Conservation (phyloP, 2,797 vertebrate genomes). For the Urosaurus nigricauda region DNA sequence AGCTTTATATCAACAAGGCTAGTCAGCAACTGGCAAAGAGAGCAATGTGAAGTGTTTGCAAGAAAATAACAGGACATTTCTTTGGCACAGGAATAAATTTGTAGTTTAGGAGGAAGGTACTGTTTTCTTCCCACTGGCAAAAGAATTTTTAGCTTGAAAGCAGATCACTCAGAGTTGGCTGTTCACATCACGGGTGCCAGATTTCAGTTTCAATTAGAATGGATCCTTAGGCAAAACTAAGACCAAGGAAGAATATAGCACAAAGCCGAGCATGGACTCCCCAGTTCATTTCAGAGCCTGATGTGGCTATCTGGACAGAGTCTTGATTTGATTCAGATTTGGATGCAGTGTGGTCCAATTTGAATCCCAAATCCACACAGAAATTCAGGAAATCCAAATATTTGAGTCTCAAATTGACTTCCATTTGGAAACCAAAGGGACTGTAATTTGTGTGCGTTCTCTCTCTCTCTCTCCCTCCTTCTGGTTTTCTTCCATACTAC, state of each 20-base stretch:
- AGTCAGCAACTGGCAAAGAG: conserved; percentile 50
- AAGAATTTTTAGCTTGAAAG: background rate
- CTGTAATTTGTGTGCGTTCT: too few relatives aligned
- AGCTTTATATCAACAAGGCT: conserved; percentile 48
- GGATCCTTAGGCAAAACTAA: too few relatives aligned
- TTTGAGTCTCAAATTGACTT: too few relatives aligned
- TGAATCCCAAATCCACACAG: too few relatives aligned
- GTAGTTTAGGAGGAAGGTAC: background rate
- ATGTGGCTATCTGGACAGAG: background rate
- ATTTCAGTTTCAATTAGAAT: background rate
- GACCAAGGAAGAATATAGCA: too few relatives aligned
- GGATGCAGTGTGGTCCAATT: too few relatives aligned
- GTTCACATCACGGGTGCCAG: background rate
- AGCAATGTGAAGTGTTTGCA: conserved; percentile 1
- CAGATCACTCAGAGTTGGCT: background rate
- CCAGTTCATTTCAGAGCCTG: too few relatives aligned
- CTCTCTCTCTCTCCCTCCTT: too few relatives aligned
- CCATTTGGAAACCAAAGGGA: too few relatives aligned
- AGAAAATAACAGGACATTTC: conserved; percentile 36
- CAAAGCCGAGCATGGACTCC: too few relatives aligned
- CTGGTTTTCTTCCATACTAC: too few relatives aligned
- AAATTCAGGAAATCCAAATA: too few relatives aligned
- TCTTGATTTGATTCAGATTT: background rate
- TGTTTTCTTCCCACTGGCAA: background rate
- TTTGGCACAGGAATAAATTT: background rate